Evolutionary conservation across 2,113 vertebrate species (phyloP), one percentile per base, ranked within the genome.

Genomic region (Calypte anna): DNA sequence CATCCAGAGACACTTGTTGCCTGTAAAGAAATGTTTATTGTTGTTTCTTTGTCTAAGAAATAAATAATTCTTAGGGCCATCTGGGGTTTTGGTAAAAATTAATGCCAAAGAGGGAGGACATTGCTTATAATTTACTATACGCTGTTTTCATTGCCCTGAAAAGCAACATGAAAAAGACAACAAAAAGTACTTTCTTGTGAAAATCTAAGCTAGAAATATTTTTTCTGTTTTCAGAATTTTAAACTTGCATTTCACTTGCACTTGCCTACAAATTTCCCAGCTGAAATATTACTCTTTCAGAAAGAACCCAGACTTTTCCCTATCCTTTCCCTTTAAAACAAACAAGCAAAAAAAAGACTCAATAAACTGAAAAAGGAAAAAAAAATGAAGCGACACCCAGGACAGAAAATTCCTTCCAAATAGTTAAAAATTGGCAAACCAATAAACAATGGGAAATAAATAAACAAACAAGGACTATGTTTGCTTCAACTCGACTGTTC

Each of bases 361-460:
- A 21, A 48, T 21, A 19, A 51, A 51, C 22, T 51, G 5, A 31
- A 28, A 54, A 24, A 6, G 20, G 31, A 14, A 62, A 27, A 27
- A 64, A n/a, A 77, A 93, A 28, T 33, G 62, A 82, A 68, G 91
- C 67, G 91, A 85, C 70, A 90, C 23, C 27, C 78, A 90, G 90
- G 70, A 93, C 43, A 82, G 63, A 88, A 90, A 80, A 82, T 14
- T 82, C 86, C 50, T 86, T 83, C 67, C 36, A 90, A 95, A 82
- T 25, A 87, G 74, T 85, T 68, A 82, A 83, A 89, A 18, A 33
- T 93, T 95, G 82, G 75, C 88, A 94, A 91, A 89, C 27, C 50
- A 76, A 61, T 54, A 85, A 95, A 93, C 70, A 90, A 93, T 90
- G 67, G 66, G 40, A 91, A 80, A 63, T 46, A 88, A 79, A 85